A percentile compares a stretch with the other conserved stretches of the same genome.
Conservation (phyloP, 2,797 vertebrate genomes). For the Gymnothorax javanicus region DNA sequence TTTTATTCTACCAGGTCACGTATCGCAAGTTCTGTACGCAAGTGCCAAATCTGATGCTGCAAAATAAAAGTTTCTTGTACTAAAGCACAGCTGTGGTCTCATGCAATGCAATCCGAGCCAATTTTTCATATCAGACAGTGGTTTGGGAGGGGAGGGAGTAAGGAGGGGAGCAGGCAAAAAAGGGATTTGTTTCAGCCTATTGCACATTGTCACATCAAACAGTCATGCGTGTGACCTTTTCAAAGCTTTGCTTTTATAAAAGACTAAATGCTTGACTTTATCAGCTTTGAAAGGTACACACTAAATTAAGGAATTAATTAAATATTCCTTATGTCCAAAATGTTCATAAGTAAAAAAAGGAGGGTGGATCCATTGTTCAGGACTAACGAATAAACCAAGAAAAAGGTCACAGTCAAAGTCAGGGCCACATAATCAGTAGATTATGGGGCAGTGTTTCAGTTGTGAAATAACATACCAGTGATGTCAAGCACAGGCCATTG, state of each 20-base stretch:
- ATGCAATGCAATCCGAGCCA: background rate
- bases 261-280: constrained; percentile 1
- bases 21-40: background rate
- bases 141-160: background rate
- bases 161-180: background rate
- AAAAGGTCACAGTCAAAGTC: background rate
- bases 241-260: constrained; percentile 11
- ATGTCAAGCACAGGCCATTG: constrained; percentile 39
- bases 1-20: background rate
- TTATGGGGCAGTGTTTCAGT: background rate
- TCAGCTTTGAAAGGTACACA: background rate
- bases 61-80: constrained; percentile 23
- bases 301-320: constrained; percentile 11
- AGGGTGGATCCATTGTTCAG: background rate
- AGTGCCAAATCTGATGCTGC: constrained; percentile 20
- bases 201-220: constrained; percentile 13
- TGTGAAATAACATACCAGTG: background rate
- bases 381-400: constrained; percentile 21
- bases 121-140: constrained; percentile 26
- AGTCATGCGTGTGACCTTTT: constrained; percentile 18
- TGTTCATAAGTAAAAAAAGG: background rate
- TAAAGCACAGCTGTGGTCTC: constrained; percentile 22
- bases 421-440: background rate
- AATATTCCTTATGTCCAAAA: background rate
- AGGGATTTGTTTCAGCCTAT: background rate